phyloP scores from a whole-genome alignment of 2,797 vertebrate genomes.

The Pelobates cultripes region DNA sequence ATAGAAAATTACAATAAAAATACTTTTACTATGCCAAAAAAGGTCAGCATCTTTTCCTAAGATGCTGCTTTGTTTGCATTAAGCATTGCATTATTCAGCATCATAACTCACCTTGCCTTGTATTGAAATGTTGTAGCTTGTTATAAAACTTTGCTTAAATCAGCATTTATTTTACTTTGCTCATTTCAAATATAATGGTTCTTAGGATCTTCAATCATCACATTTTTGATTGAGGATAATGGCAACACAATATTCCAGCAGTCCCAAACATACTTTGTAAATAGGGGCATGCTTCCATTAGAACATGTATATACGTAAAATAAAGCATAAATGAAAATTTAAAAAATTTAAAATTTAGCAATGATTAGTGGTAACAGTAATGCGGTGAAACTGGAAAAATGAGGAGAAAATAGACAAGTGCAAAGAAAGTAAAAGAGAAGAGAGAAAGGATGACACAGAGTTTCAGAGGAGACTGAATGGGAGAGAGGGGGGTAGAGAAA shows the following conservation, averaged over 20 bases:
- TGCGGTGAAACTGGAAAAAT: no score
- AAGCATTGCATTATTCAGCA: slow-evolving; percentile 7
- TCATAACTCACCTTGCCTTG: slow-evolving; percentile 7
- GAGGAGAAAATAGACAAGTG: no score
- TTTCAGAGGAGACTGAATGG: no score
- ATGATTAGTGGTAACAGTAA: no score
- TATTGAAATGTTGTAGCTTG: not conserved
- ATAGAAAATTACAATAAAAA: slow-evolving; percentile 22
- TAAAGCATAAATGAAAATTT: no score
- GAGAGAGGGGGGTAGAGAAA: no score
- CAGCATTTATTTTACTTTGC: not conserved
- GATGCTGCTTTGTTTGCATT: slow-evolving; percentile 25
- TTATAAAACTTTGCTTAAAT: slow-evolving; percentile 1
- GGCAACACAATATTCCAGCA: not conserved
- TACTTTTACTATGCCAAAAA: slow-evolving; percentile 32
- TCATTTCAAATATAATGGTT: slow-evolving; percentile 4
- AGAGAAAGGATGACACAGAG: no score
- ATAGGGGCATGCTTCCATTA: no score
- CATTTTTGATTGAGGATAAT: not conserved
- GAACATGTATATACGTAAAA: no score
- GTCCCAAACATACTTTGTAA: not conserved
- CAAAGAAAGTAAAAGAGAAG: no score
- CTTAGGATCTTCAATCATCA: not conserved
- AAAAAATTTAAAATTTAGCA: no score
- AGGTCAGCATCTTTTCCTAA: slow-evolving; percentile 40